phyloP scores from a whole-genome alignment of 2,888 invertebrate species.

The Drosophila anomalipes region DNA sequence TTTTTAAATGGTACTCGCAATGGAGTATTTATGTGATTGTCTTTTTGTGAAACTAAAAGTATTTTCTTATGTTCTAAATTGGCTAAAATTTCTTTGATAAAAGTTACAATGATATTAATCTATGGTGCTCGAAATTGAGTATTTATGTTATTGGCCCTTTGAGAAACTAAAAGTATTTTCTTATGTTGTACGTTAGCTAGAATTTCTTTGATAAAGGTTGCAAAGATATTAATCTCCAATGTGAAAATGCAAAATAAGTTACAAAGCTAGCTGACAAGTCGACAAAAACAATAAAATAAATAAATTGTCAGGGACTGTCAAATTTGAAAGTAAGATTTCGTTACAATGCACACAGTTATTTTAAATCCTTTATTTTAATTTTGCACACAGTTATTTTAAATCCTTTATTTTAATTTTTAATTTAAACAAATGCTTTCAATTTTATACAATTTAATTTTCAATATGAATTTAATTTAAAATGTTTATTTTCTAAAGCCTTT shows the following conservation, averaged over 20 bases:
- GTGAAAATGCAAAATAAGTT: background rate
- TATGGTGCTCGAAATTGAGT: background rate
- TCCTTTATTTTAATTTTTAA: too few species aligned
- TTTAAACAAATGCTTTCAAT: background rate
- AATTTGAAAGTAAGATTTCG: background rate
- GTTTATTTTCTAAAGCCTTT: background rate
- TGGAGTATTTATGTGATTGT: background rate
- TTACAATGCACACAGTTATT: background rate
- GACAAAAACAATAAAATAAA: too few species aligned
- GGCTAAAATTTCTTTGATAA: background rate
- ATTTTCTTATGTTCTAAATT: background rate
- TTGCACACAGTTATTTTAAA: background rate
- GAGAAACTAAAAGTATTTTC: background rate
- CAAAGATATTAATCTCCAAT: background rate
- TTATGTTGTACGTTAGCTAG: background rate
- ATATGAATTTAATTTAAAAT: background rate
- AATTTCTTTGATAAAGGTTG: background rate
- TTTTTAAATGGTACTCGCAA: background rate
- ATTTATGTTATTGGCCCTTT: background rate
- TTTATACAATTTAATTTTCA: background rate
- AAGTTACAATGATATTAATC: background rate
- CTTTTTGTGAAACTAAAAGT: background rate
- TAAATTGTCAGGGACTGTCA: background rate
- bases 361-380: background rate
- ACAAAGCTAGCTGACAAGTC: background rate